Conservation (phyloP, 2,888 invertebrate genomes). For the Empis stercorea region DNA sequence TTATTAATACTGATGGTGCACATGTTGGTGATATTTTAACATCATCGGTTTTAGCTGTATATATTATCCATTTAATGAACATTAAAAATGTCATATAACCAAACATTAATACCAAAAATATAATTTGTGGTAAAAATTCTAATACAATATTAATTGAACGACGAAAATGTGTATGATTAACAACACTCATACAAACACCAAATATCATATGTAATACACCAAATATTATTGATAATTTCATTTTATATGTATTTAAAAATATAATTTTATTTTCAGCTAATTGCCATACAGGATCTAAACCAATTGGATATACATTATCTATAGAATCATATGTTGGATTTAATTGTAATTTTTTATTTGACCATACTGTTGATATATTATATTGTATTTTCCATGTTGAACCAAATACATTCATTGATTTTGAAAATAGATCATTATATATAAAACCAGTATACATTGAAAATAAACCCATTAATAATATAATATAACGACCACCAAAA, state of each 20-base stretch:
- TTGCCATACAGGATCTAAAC: slow-evolving; percentile 70
- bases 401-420: slow-evolving; percentile 88
- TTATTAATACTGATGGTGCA: slow-evolving; percentile 64
- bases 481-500: slow-evolving; percentile 94
- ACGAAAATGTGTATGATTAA: slow-evolving; percentile 61
- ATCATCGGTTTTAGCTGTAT: slow-evolving; percentile 39
- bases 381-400: slow-evolving; percentile 63
- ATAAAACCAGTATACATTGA: slow-evolving; percentile 97
- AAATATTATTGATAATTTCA: slow-evolving; percentile 89
- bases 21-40: slow-evolving; percentile 36
- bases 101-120: slow-evolving; percentile 81
- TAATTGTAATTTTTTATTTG: slow-evolving; percentile 41
- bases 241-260: slow-evolving; percentile 90
- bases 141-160: slow-evolving; percentile 55
- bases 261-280: slow-evolving; percentile 79
- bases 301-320: slow-evolving; percentile 54
- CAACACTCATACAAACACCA: slow-evolving; percentile 72
- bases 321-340: slow-evolving; percentile 45
- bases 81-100: slow-evolving; percentile 85
- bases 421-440: slow-evolving; percentile 96
- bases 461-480: slow-evolving; percentile 92
- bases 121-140: slow-evolving; percentile 81
- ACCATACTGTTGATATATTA: slow-evolving; percentile 37
- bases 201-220: slow-evolving; percentile 92
- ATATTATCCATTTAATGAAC: slow-evolving; percentile 80